Base-by-base conservation (phyloP, 2,113 vertebrate genomes). In the Dromas ardeola region DNA sequence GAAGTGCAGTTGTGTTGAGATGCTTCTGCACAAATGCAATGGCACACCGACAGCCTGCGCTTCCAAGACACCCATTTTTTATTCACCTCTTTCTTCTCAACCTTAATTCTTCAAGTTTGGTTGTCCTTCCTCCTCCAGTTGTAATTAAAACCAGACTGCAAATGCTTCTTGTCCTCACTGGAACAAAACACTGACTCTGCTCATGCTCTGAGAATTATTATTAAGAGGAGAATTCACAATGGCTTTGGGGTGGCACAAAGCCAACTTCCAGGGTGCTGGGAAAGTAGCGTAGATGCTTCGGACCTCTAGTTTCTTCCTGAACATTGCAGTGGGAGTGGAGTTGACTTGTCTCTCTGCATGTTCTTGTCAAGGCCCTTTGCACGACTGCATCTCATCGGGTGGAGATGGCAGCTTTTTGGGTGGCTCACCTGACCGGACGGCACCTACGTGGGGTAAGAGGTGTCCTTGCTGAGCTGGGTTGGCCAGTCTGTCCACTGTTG, bases 381-480 rank as follows among this genome's bases (percentile, higher is more conserved):
- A 3, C 1, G 3, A 36, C 77, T 55, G 15, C 36, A 13, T 52
- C 14, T 18, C 42, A 4, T 32, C 0, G 0, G 32, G 65, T 26
- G 49, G 36, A 40, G 47, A 2, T 29, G 56, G 22, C 32, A 65
- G 53, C 73, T 42, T 77, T 85, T 83, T 61, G 53, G 49, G n/a
- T 63, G 49, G 13, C 65, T 95, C 26, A 22, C 15, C 47, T 29
- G n/a, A 5, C 11, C 1, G 1, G 42, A 19, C 1, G 2, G n/a
- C 58, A 78, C 45, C 23, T 59, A 11, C 23, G 19, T 49, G 65
- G 34, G 15, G 32, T 74, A 40, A 11, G 26, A 81, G 65, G 6
- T 70, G 72, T 53, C 40, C 27, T 81, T 55, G 19, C 43, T 94
- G 73, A 47, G 47, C 49, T 73, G 69, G 59, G 26, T 5, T 2